Conservation (phyloP, 2,113 vertebrate species). For the Sapajus apella region DNA sequence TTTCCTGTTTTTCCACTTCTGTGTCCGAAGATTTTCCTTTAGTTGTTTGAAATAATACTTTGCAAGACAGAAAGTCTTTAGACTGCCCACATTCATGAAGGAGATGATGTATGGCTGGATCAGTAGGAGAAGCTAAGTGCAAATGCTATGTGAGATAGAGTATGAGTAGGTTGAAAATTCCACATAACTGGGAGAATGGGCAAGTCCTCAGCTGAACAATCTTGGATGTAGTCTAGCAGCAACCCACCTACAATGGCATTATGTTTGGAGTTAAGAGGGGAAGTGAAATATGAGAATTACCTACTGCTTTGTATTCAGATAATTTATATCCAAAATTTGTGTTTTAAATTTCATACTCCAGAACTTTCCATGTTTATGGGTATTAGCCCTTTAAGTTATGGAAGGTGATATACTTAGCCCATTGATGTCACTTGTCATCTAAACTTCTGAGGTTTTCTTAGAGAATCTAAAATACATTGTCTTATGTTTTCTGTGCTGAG, state of each 20-base stretch:
- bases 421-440: neutral
- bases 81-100: neutral
- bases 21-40: neutral
- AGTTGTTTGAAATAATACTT: slow-evolving; percentile 28
- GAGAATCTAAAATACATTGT: neutral
- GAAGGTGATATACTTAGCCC: neutral
- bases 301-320: neutral
- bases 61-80: neutral
- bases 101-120: neutral
- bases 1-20: slow-evolving; percentile 31
- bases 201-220: neutral
- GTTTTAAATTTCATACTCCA: neutral
- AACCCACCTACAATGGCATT: neutral
- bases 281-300: neutral
- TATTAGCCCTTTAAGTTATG: neutral
- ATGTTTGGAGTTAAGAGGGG: neutral
- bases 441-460: neutral
- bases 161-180: neutral
- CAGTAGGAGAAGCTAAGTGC: neutral
- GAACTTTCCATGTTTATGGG: slow-evolving; percentile 20
- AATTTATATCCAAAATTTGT: neutral
- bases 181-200: neutral
- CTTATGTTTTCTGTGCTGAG: slow-evolving; percentile 2
- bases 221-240: neutral
- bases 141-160: neutral